phyloP scores from a whole-genome alignment of 2,888 invertebrate genomes.

The Drepanosiphum platanoidis region DNA sequence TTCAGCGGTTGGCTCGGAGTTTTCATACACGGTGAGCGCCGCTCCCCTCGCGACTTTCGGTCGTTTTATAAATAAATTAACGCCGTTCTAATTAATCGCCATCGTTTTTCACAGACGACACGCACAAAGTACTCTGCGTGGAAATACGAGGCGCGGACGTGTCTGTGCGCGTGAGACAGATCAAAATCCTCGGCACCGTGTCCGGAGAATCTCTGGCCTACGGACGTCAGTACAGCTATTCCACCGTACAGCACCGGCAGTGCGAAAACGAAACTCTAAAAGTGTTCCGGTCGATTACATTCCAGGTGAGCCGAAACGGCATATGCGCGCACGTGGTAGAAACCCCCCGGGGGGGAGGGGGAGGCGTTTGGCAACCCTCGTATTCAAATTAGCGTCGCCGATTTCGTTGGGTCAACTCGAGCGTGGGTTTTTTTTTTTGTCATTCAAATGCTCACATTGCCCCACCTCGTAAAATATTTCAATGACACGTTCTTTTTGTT shows the following conservation, averaged over 20 bases:
- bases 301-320: slow-evolving; percentile 74
- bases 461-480: too few species aligned
- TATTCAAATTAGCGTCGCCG: too few species aligned
- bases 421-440: too few species aligned
- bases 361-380: too few species aligned
- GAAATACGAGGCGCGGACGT: slow-evolving; percentile 93
- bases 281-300: slow-evolving; percentile 90
- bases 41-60: too few species aligned
- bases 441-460: too few species aligned
- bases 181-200: slow-evolving; percentile 76
- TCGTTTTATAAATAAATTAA: too few species aligned
- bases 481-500: too few species aligned
- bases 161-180: slow-evolving; percentile 87
- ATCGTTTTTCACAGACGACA: slow-evolving; percentile 67
- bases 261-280: slow-evolving; percentile 91
- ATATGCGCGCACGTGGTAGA: too few species aligned
- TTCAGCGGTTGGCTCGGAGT: slow-evolving; percentile 92
- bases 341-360: too few species aligned
- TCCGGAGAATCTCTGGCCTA: slow-evolving; percentile 71
- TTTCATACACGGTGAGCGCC: slow-evolving; percentile 78
- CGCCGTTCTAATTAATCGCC: not conserved
- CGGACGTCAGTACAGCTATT: slow-evolving; percentile 69
- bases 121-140: slow-evolving; percentile 75
- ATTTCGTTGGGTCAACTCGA: too few species aligned
- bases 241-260: slow-evolving; percentile 82